Evolutionary conservation across 2,797 vertebrate genomes (phyloP).

Genomic region (Sparidentex hasta): DNA sequence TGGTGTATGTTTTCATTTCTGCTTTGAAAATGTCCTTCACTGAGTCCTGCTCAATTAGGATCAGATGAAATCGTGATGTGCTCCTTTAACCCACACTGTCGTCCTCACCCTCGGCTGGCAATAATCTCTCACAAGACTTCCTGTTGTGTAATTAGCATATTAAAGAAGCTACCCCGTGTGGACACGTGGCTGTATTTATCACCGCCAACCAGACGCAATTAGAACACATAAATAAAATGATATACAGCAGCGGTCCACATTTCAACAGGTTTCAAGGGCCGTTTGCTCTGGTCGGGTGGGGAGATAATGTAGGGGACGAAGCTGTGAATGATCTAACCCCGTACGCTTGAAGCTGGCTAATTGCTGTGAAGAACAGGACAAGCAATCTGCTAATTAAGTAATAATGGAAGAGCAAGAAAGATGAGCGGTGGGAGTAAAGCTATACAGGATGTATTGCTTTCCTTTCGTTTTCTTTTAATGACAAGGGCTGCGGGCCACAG

Average conservation of each 20-base stretch:
- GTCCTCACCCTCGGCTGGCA: slow-evolving; percentile 39
- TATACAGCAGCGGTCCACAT: slow-evolving; percentile 56
- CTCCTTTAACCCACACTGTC: slow-evolving; percentile 52
- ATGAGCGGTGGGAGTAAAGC: slow-evolving; percentile 53
- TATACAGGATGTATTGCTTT: slow-evolving; percentile 42
- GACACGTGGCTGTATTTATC: slow-evolving; percentile 76
- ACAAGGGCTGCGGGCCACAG: slow-evolving; percentile 28
- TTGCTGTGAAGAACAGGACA: slow-evolving; percentile 73
- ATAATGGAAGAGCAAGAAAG: slow-evolving; percentile 64
- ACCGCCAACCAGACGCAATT: slow-evolving; percentile 77
- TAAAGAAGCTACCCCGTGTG: slow-evolving; percentile 74
- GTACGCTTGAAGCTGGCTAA: slow-evolving; percentile 70
- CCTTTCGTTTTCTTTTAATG: slow-evolving; percentile 28
- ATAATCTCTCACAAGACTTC: slow-evolving; percentile 65
- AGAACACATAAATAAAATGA: slow-evolving; percentile 76
- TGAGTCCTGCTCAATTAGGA: slow-evolving; percentile 66
- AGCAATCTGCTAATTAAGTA: slow-evolving; percentile 77
- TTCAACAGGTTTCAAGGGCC: slow-evolving; percentile 65
- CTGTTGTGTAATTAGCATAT: slow-evolving; percentile 80
- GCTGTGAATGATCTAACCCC: slow-evolving; percentile 73
- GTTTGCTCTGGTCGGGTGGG: slow-evolving; percentile 29
- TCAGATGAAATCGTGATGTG: slow-evolving; percentile 39
- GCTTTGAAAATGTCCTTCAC: slow-evolving; percentile 59
- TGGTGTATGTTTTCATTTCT: slow-evolving; percentile 53
- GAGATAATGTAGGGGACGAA: slow-evolving; percentile 58